Percentiles rank a stretch among this genome's conserved stretches.
Evolutionary conservation across 2,888 invertebrate species (phyloP).

Genomic region (Latheticus oryzae): DNA sequence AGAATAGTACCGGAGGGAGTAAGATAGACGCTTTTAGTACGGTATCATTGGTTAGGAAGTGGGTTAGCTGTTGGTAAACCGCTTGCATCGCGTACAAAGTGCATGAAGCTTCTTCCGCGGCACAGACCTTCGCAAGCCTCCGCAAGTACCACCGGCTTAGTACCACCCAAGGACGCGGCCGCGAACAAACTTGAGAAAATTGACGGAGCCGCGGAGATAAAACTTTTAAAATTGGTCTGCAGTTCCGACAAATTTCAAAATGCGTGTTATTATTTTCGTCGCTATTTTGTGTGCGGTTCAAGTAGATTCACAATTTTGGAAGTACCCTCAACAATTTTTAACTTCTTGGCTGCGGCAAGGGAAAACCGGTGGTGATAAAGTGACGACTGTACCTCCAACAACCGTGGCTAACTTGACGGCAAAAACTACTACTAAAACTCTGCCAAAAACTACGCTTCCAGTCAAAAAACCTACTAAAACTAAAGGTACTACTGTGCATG

Average conservation of each 20-base stretch:
- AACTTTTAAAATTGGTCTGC: constrained; percentile 42
- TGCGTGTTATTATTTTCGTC: constrained; percentile 54
- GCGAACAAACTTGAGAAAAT: constrained; percentile 46
- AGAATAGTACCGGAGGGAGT: constrained; percentile 35
- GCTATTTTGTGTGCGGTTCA: constrained; percentile 55
- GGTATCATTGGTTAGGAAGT: constrained; percentile 64
- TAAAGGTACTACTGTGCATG: constrained; percentile 51
- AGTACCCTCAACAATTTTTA: constrained; percentile 58
- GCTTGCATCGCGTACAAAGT: constrained; percentile 59
- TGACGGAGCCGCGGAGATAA: constrained; percentile 51
- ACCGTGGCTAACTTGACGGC: constrained; percentile 37
- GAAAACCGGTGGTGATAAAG: constrained; percentile 53
- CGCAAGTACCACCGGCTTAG: constrained; percentile 56
- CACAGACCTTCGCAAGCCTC: constrained; percentile 62
- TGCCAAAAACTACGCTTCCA: constrained; percentile 15
- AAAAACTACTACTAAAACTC: constrained; percentile 35
- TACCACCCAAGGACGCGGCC: constrained; percentile 55
- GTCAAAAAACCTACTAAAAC: constrained; percentile 49
- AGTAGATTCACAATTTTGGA: constrained; percentile 60
- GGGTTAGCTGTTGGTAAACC: constrained; percentile 62
- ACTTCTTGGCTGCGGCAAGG: constrained; percentile 59
- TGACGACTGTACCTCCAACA: constrained; percentile 39
- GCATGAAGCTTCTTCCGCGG: constrained; percentile 61
- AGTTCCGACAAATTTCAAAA: constrained; percentile 46
- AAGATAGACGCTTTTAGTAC: constrained; percentile 53